Evolutionary conservation across 2,888 invertebrate species (phyloP), one percentile per base, ranked within the genome.

Genomic region (Drosophila mayaguana): DNA sequence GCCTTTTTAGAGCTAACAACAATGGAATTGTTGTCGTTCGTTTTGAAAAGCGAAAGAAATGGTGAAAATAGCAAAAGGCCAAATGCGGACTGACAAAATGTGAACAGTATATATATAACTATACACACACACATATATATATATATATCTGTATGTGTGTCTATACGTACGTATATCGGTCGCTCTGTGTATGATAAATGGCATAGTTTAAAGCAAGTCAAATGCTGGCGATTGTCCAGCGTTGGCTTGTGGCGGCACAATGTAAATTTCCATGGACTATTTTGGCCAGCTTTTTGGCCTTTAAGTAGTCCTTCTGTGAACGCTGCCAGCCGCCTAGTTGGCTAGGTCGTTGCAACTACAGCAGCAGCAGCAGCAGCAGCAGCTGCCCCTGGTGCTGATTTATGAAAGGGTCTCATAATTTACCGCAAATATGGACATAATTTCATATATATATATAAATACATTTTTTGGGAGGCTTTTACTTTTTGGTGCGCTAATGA

Each of bases 371-470:
- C 51, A 67, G 62, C 70, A 61, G 61, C 70, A 61, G 59, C 46
- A 28, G 75, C 76, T 73, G 76, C 75, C 62, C 61, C 64, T 67
- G 64, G 66, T 74, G 69, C 45, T 75, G 80, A 85, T 85, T 90
- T 89, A 88, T 86, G 90, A 83, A 90, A 89, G 86, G 88, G 86
- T 74, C 79, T 86, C 88, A 91, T 91, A 91, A 90, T 81, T 91
- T 91, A 88, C 80, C 81, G 69, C 90, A 91, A 91, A 91, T 90
- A 91, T 88, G 89, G 88, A 81, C 88, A 91, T 89, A 89, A 88
- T 82, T 82, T 50, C 28, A 32, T 32, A 25, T 20, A 32, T 32
- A 25, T 20, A 43, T 28, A 50, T 48, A 28, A 28, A 48, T 9
- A n/a, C n/a, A 14, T 43, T 12, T 20, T n/a, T 18, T 75, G 77